phyloP scores from a whole-genome alignment of 2,113 vertebrate species.

The Choloepus hoffmanni region DNA sequence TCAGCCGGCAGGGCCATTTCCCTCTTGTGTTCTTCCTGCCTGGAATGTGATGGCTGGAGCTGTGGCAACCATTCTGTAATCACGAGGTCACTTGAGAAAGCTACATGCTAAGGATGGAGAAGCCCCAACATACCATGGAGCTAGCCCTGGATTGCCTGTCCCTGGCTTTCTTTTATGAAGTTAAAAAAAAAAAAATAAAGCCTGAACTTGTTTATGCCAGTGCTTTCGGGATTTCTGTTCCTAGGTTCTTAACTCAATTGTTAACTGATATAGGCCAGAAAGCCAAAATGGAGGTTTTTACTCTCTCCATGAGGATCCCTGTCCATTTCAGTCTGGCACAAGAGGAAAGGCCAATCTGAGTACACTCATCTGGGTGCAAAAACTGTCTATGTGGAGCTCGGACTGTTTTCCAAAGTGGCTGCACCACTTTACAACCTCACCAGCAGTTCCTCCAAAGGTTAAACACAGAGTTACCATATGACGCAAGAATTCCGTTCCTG shows the following conservation, averaged over 20 bases:
- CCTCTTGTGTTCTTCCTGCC: background rate
- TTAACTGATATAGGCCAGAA: background rate
- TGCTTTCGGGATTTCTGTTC: background rate
- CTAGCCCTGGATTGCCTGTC: too few species aligned
- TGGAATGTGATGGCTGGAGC: background rate
- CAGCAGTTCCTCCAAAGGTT: too few species aligned
- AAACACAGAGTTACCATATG: too few species aligned
- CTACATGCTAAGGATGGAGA: background rate
- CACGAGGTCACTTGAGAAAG: background rate
- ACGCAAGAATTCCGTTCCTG: too few species aligned
- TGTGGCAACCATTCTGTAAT: background rate
- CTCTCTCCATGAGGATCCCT: background rate
- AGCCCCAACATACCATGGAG: background rate
- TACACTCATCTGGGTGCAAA: background rate
- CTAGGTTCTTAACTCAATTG: background rate
- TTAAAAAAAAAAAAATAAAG: background rate
- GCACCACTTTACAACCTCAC: too few species aligned
- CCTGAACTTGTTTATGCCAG: background rate
- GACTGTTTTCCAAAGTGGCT: too few species aligned
- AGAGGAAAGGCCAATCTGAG: background rate
- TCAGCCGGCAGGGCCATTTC: background rate
- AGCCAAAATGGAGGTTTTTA: background rate
- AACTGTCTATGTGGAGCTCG: background rate
- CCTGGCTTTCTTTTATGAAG: background rate
- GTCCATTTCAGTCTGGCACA: background rate